Evolutionary conservation across 2,113 vertebrate species (phyloP).

Genomic region (Myrmophylax atrothorax): DNA sequence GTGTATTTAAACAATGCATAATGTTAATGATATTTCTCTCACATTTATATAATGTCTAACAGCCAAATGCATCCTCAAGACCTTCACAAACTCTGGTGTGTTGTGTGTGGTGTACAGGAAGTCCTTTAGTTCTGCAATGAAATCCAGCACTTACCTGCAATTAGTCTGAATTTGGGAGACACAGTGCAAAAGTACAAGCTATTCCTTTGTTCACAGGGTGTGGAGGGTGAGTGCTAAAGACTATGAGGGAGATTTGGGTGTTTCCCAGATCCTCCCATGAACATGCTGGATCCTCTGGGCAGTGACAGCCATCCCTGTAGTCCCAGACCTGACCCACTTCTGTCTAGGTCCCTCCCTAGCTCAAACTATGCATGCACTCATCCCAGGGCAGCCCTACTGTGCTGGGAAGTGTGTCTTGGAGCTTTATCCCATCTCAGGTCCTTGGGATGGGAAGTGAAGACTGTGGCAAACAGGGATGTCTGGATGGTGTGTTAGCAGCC

Average conservation of each 20-base stretch:
- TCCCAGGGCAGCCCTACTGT: neutral
- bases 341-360: accelerated
- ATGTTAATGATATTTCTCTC: conserved; percentile 33
- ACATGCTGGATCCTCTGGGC: neutral
- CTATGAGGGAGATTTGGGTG: accelerated
- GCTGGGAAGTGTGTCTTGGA: accelerated
- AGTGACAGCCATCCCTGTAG: accelerated
- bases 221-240: accelerated
- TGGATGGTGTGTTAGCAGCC: accelerated
- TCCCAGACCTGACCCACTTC: neutral
- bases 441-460: accelerated
- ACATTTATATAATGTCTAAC: neutral
- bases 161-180: neutral
- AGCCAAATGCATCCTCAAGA: neutral
- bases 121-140: neutral
- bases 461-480: too few relatives aligned
- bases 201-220: accelerated
- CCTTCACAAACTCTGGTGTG: neutral
- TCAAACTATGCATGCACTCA: accelerated
- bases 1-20: conserved; percentile 12
- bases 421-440: neutral
- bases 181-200: neutral
- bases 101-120: neutral
- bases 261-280: neutral
- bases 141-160: neutral